Base-by-base conservation (phyloP, 2,113 vertebrate genomes). In the Gnathonemus longibarbis region DNA sequence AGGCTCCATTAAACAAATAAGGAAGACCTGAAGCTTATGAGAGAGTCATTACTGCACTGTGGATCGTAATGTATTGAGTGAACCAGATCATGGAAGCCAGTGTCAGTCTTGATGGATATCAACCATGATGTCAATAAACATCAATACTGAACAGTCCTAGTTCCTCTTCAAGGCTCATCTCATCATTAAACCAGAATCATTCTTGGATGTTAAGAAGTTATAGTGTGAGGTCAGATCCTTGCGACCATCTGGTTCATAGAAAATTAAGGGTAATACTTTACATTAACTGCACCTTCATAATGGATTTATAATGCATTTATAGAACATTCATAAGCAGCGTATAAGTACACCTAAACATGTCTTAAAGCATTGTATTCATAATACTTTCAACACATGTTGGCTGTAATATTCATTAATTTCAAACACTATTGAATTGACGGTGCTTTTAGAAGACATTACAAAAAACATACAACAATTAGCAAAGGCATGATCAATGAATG, bases 101-200 rank as follows among this genome's bases (percentile, higher is more conserved):
- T 62, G 80, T 88, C 46, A 80, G 45, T 88, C 46, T 39, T 46
- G 89, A 3, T 87, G 58, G 88, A 88, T 49, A 91, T 94, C 93
- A 93, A 93, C 94, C 93, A 93, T 48, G 89, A 42, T 58, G 84
- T 70, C 39, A 84, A 88, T 88, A 85, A 92, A 92, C 93, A 93
- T 93, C 91, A 91, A 91, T 91, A 91, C 83, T 87, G 13, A 84
- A 17, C 77, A 70, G 56, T 42, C 15, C 89, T 21, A 56, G 52
- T 84, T 91, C 53, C 85, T 88, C 15, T 90, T 90, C 89, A 85
- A 90, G 80, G 48, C n/a, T 62, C 39, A 88, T 90, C n/a, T 93
- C 88, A 92, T 93, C 90, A 92, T 92, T 91, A 91, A 91, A 89
- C 62, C 87, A 49, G 11, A 39, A 48, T 90, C 92, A 91, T 91